phyloP scores from a whole-genome alignment of 2,797 vertebrate genomes.

The Siniperca scherzeri region DNA sequence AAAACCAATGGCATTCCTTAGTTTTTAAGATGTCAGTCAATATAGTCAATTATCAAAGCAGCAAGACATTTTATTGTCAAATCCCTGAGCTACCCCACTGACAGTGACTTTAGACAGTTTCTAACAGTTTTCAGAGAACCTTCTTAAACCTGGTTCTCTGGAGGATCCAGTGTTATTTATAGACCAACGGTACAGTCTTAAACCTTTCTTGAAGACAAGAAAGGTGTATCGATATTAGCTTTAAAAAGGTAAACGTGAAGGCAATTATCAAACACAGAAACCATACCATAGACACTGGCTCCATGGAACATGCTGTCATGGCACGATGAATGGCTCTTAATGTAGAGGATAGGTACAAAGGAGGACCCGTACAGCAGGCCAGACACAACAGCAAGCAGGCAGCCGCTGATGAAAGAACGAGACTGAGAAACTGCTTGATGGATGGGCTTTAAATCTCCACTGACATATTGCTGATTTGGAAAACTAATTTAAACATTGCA shows the following conservation, averaged over 20 bases:
- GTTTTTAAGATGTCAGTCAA: background rate
- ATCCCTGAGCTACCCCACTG: background rate
- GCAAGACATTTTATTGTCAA: background rate
- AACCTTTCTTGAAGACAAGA: background rate
- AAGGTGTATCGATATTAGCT: background rate
- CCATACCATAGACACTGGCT: slow-evolving; percentile 90
- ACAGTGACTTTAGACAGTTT: background rate
- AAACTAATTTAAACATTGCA: background rate
- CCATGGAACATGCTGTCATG: slow-evolving; percentile 86
- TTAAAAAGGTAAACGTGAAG: background rate
- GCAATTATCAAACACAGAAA: background rate
- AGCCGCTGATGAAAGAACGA: slow-evolving; percentile 83
- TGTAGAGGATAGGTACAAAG: slow-evolving; percentile 91
- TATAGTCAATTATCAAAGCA: background rate
- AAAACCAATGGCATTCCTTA: background rate
- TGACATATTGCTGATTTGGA: slow-evolving; percentile 1
- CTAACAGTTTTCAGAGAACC: no score
- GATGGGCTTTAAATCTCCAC: background rate
- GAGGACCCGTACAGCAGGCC: slow-evolving; percentile 89
- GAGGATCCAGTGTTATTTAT: background rate
- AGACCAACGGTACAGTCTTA: background rate
- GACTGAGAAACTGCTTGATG: background rate
- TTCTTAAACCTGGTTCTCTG: slow-evolving; percentile 8
- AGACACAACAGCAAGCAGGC: slow-evolving; percentile 86
- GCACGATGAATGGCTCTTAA: slow-evolving; percentile 88